Evolutionary conservation across 1,140 invertebrate species (phyloP).

Genomic region (Drosophila biarmipes): DNA sequence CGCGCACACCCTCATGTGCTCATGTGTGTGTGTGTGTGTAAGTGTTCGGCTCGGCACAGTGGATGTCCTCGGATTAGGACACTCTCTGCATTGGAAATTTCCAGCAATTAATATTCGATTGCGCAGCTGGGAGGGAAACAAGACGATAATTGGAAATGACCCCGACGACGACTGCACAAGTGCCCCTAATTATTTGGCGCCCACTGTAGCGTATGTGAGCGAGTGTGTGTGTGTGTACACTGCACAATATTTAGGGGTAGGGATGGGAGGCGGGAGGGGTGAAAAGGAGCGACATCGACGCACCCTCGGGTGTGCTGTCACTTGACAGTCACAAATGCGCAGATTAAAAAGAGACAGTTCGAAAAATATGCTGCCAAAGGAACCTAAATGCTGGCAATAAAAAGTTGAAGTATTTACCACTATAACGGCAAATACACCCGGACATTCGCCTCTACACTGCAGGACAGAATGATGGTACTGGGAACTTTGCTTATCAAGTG

Average conservation of each 20-base stretch:
- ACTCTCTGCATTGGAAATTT: constrained; percentile 24
- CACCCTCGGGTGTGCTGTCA: constrained; percentile 54
- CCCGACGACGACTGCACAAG: constrained; percentile 13
- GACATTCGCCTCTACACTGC: constrained; percentile 14
- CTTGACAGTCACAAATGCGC: constrained; percentile 66
- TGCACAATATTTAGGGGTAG: background rate
- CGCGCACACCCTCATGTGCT: constrained; percentile 32
- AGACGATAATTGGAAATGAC: constrained; percentile 38
- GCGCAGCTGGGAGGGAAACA: constrained; percentile 2
- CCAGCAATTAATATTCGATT: constrained; percentile 33
- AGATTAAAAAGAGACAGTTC: constrained; percentile 61
- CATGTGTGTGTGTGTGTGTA: constrained; percentile 5
- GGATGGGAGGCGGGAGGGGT: background rate
- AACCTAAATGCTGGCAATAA: constrained; percentile 50
- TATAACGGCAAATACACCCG: constrained; percentile 17
- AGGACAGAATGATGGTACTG: background rate
- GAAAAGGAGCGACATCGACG: constrained; percentile 16
- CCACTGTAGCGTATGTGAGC: constrained; percentile 17
- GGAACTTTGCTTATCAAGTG: too few species aligned
- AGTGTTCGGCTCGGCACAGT: constrained; percentile 22
- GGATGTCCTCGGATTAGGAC: constrained; percentile 32
- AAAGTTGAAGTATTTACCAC: constrained; percentile 42
- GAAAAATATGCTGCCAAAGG: constrained; percentile 37
- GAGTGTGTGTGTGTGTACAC: constrained; percentile 20
- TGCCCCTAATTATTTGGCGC: constrained; percentile 39